A percentile compares a stretch with the other conserved stretches of the same genome.
These are phyloP conservation scores for Hippocampus kuda DNA, from an alignment of 2,797 vertebrate species.

Conservation along the genomic window DNA sequence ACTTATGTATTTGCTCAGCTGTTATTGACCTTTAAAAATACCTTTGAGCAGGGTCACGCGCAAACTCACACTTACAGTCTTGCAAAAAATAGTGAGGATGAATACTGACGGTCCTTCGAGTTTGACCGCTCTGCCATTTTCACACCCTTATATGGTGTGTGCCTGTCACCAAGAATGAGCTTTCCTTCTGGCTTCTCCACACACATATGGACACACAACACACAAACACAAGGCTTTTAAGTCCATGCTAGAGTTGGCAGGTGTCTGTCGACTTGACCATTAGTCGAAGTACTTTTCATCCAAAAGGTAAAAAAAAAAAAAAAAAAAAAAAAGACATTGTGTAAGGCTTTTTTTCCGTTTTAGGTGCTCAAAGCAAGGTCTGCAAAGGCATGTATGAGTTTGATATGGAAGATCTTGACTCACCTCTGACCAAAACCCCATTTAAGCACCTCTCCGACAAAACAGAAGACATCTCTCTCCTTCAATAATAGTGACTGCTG, in stretches of 20 bases:
- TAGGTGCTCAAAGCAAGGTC: too few relatives aligned
- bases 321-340: not conserved
- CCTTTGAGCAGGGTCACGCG: constrained; percentile 39
- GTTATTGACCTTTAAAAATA: constrained; percentile 22
- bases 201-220: constrained; percentile 2
- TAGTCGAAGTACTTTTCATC: too few relatives aligned
- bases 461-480: not conserved
- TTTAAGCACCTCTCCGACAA: not conserved
- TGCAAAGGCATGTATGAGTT: too few relatives aligned
- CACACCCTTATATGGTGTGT: constrained; percentile 56
- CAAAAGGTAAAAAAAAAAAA: too few relatives aligned
- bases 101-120: constrained; percentile 23
- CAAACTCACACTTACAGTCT: constrained; percentile 1
- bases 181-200: constrained; percentile 15
- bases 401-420: too few relatives aligned
- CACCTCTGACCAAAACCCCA: not conserved
- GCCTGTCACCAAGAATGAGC: constrained; percentile 31
- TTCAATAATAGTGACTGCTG: too few relatives aligned
- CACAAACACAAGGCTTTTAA: constrained; percentile 7
- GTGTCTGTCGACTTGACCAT: not conserved
- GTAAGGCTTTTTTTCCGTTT: not conserved
- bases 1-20: constrained; percentile 51
- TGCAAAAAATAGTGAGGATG: constrained; percentile 3
- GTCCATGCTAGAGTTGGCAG: not conserved
- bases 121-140: constrained; percentile 32